These are phyloP conservation scores for Cydia pomonella DNA, from an alignment of 1,140 invertebrate genomes.

Conservation along the genomic window DNA sequence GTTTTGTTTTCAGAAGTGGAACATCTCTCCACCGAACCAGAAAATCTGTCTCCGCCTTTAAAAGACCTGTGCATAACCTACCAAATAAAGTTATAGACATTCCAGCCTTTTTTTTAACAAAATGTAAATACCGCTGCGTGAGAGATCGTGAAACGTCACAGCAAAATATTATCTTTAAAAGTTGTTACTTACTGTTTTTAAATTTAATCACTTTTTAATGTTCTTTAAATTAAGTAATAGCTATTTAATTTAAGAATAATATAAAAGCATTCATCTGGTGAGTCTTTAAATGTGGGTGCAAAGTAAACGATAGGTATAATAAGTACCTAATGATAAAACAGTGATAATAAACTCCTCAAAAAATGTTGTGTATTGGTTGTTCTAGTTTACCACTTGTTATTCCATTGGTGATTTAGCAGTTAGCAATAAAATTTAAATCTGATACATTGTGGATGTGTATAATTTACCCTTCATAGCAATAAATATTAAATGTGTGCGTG, in stretches of 20 bases:
- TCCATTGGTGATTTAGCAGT: background rate
- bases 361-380: background rate
- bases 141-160: background rate
- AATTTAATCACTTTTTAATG: no score
- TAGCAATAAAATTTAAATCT: background rate
- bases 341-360: no score
- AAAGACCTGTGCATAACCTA: constrained; percentile 5
- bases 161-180: background rate
- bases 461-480: constrained; percentile 2
- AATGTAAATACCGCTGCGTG: background rate
- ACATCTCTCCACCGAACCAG: background rate
- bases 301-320: no score
- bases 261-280: no score
- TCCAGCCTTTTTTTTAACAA: background rate
- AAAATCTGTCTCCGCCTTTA: constrained; percentile 5
- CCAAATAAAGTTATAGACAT: constrained; percentile 10
- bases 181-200: no score
- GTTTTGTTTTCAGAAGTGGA: constrained; percentile 20
- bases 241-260: no score
- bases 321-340: no score
- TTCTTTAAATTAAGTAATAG: no score
- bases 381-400: background rate
- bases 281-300: no score
- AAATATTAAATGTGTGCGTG: background rate
- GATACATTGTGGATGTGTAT: background rate